Conservation (phyloP, 2,888 invertebrate species). For the Heteromyza rotundicornis region DNA sequence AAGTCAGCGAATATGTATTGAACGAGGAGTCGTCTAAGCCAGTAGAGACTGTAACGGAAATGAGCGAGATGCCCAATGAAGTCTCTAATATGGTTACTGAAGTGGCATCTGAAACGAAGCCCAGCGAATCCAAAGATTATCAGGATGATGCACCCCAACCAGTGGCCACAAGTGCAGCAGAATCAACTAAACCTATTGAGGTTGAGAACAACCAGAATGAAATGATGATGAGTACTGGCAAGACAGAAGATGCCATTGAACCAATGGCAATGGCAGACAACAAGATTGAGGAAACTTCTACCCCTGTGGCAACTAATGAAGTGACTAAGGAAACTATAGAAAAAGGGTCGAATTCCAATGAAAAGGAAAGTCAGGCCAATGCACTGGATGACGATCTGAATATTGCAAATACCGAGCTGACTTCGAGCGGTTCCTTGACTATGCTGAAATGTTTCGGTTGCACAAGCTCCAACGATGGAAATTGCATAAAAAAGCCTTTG, state of each 20-base stretch:
- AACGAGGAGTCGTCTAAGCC: neutral
- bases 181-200: too few species aligned
- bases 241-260: too few species aligned
- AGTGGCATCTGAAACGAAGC: neutral
- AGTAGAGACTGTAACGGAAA: neutral
- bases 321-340: neutral
- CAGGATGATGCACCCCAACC: too few species aligned
- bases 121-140: conserved; percentile 12
- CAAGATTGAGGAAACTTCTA: neutral
- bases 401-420: neutral
- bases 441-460: conserved; percentile 32
- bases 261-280: neutral
- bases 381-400: neutral
- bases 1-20: neutral
- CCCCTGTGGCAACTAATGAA: too few species aligned
- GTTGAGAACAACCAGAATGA: too few species aligned
- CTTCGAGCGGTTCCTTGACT: neutral
- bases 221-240: too few species aligned
- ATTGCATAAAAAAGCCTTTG: conserved; percentile 23
- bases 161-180: too few species aligned
- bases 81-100: neutral
- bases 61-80: neutral
- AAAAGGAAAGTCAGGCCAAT: neutral
- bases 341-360: too few species aligned
- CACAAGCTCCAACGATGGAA: conserved; percentile 24